Evolutionary conservation across 2,888 invertebrate species (phyloP), one percentile per base, ranked within the genome.

Genomic region (Marasmarcha lunaedactyla): DNA sequence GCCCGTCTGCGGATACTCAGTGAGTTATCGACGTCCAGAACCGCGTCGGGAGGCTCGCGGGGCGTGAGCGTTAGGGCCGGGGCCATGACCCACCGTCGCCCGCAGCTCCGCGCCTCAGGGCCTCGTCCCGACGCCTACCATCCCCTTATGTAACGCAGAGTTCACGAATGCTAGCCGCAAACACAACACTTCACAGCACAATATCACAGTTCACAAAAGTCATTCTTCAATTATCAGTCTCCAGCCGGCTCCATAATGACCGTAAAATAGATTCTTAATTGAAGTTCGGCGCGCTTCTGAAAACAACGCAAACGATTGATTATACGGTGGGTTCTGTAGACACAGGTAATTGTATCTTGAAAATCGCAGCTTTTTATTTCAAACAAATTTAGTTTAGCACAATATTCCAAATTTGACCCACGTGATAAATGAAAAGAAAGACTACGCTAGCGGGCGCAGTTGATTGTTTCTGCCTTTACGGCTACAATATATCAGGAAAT

Each of bases 11-110:
- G 65, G 48, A 61, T 62, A 48, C 59, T 50, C 39, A 47, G 46
- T 40, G 55, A 50, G 48, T 59, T 67, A 42, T 69, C 67, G 41
- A 54, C 51, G 42, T 63, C 64, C 49, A 59, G 58, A 46, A 59
- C 50, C 51, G 61, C 51, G 55, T 60, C 59, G 49, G 57, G 57
- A 54, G 58, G 53, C 54, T 67, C 63, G 63, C 67, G 78, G 52
- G 73, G 79, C 63, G 85, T 74, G 87, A 93, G 92, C 71, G 94
- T 92, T 83, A 94, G 89, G 87, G 95, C 95, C 86, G 95, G 95
- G 88, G 95, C 95, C 95, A 95, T 95, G 88, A 91, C 87, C 91
- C 89, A 85, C 86, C 87, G 79, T 55, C 79, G 55, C 48, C 54
- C 76, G 77, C 84, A 85, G 84, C 60, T n/a, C 30, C 30, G 10